phyloP scores from a whole-genome alignment of 2,888 invertebrate species.

The Cheilosia variabilis region DNA sequence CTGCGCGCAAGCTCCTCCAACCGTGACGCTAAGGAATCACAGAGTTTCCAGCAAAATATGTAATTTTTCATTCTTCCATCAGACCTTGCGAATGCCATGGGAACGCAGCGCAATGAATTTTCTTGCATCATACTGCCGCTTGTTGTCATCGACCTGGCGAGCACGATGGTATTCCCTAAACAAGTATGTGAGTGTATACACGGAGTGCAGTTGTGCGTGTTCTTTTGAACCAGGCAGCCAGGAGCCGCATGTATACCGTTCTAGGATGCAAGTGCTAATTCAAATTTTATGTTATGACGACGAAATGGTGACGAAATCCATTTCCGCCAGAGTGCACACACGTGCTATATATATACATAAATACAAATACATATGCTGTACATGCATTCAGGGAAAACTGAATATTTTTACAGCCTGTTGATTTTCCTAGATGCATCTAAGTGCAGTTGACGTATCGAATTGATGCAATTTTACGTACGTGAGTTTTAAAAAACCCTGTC shows the following conservation, averaged over 20 bases:
- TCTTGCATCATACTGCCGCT: conserved; percentile 24
- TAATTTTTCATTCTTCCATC: conserved; percentile 39
- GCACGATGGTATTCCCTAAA: conserved; percentile 25
- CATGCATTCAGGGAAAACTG: neutral
- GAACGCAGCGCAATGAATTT: conserved; percentile 50
- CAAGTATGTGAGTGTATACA: neutral
- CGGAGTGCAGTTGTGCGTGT: conserved; percentile 17
- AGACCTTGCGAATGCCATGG: conserved; percentile 43
- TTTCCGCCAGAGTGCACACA: neutral
- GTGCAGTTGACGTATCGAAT: conserved; percentile 27
- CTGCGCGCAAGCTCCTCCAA: conserved; percentile 41
- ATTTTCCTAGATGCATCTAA: conserved; percentile 13
- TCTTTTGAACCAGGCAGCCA: conserved; percentile 19
- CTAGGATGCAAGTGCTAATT: conserved; percentile 54
- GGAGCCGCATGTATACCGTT: conserved; percentile 13
- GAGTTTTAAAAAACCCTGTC: neutral
- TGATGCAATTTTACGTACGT: neutral
- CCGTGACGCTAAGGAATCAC: conserved; percentile 44
- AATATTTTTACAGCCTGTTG: conserved; percentile 47
- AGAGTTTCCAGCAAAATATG: conserved; percentile 52
- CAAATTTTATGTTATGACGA: conserved; percentile 9
- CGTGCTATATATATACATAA: neutral
- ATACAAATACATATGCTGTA: neutral
- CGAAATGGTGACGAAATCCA: neutral
- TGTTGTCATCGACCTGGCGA: conserved; percentile 52